Base-by-base conservation (phyloP, 2,888 invertebrate genomes). In the Synanthedon vespiformis region DNA sequence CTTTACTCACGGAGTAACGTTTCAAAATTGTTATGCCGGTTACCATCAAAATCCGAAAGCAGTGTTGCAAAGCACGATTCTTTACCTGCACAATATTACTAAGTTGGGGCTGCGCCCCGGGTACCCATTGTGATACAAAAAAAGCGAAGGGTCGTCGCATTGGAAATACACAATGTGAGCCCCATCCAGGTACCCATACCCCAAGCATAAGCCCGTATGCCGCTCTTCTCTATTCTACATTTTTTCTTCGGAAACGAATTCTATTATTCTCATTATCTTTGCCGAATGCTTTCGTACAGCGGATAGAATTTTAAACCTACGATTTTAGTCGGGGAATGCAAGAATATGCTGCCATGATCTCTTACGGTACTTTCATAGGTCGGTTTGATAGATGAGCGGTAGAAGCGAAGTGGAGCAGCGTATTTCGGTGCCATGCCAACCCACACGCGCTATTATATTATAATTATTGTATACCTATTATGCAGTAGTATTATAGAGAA, bases 91-190 rank as follows among this genome's bases (percentile, higher is more conserved):
- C 67, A 58, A 58, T 61, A 61, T 65, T 70, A 68, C 61, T 57
- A 65, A 57, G 60, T 65, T 71, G 71, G 80, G 81, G 77, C 72
- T 71, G 75, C 70, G 67, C 72, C 67, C 72, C 74, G 72, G 70
- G 70, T 70, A 70, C 74, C 72, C 68, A 77, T 79, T 79, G 80
- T 79, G 63, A 63, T 66, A 68, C 67, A 86, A 85, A 86, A 86
- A 83, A 67, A 66, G 74, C 74, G 74, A 73, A 83, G 84, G 86
- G 85, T 81, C 82, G 75, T 63, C 61, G 61, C 63, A 65, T 71
- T 34, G 34, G 34, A 34, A 34, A 34, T 34, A 34, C 34, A 84
- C 80, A 79, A 80, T 75, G 72, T 60, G 63, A 67, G 68, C 65
- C 70, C 71, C 70, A 61, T 62, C 60, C 72, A 70, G 72, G 72